Percentiles rank a stretch among this genome's conserved stretches.
Evolutionary conservation across 2,888 invertebrate genomes (phyloP).

Genomic region (Rosalia funebris): DNA sequence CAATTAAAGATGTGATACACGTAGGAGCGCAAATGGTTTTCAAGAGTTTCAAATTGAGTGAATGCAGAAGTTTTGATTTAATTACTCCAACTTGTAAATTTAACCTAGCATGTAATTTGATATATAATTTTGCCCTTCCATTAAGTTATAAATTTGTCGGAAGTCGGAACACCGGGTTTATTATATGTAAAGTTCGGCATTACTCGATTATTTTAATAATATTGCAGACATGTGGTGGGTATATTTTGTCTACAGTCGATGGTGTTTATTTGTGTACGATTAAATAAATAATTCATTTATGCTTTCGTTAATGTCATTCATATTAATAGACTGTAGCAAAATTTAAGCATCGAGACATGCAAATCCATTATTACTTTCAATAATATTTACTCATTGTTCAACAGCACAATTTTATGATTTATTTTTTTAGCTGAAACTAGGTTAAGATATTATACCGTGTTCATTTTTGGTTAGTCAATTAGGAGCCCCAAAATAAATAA

Average conservation of each 20-base stretch:
- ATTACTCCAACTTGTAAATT: conserved; percentile 36
- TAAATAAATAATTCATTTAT: conserved; percentile 14
- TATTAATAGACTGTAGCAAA: conserved; percentile 5
- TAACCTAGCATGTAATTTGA: conserved; percentile 37
- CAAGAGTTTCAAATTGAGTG: conserved; percentile 28
- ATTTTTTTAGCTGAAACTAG: too few relatives aligned
- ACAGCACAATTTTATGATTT: too few relatives aligned
- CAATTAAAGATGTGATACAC: conserved; percentile 22
- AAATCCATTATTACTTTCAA: not conserved
- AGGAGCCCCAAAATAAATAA: too few relatives aligned
- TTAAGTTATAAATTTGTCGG: conserved; percentile 36
- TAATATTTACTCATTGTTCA: not conserved
- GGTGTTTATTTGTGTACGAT: not conserved
- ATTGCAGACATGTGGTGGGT: not conserved
- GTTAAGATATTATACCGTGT: too few relatives aligned
- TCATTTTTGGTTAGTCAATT: too few relatives aligned
- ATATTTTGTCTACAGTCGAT: conserved; percentile 2
- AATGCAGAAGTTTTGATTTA: conserved; percentile 37
- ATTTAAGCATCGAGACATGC: not conserved
- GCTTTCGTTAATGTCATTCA: conserved; percentile 16
- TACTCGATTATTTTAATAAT: conserved; percentile 31
- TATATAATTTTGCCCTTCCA: conserved; percentile 38
- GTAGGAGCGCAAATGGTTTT: conserved; percentile 25
- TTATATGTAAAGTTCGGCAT: conserved; percentile 27
- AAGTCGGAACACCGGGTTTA: conserved; percentile 23